Evolutionary conservation across 2,113 vertebrate species (phyloP).

Genomic region (Colistium nudipinnis): DNA sequence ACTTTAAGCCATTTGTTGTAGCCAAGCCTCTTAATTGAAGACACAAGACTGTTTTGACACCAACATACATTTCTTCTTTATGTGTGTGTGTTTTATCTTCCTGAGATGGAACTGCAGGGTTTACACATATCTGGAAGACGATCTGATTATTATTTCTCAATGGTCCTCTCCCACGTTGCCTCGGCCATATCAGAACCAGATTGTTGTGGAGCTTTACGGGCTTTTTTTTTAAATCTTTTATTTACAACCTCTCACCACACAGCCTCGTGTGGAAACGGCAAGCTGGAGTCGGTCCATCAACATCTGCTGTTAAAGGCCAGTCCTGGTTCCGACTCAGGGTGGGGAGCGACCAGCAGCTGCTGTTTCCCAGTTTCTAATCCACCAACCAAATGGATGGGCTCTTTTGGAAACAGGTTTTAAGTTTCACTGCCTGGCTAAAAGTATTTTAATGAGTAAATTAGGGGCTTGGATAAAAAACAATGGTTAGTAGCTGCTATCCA

Average conservation of each 20-base stretch:
- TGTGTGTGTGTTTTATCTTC: neutral
- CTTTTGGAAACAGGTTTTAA: constrained; percentile 62
- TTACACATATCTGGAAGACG: neutral
- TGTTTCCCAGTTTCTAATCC: constrained; percentile 49
- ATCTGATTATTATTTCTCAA: constrained; percentile 20
- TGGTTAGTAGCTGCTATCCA: constrained; percentile 23
- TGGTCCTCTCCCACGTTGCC: neutral
- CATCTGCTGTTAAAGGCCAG: constrained; percentile 65
- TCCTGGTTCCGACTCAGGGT: constrained; percentile 40
- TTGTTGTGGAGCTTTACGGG: constrained; percentile 45
- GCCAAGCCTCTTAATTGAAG: constrained; percentile 75
- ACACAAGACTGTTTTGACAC: constrained; percentile 58
- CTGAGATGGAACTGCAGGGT: neutral
- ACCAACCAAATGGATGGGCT: constrained; percentile 35
- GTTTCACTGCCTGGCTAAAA: constrained; percentile 48
- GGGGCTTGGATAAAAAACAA: constrained; percentile 39
- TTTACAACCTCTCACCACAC: constrained; percentile 56
- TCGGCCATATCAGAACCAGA: constrained; percentile 33
- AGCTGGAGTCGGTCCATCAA: constrained; percentile 66
- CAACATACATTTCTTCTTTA: constrained; percentile 1
- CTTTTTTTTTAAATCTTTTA: constrained; percentile 36
- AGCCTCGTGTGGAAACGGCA: constrained; percentile 57
- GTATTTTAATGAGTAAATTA: constrained; percentile 55
- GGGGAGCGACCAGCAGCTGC: constrained; percentile 48
- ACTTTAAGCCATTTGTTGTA: constrained; percentile 57